Evolutionary conservation across 2,888 invertebrate genomes (phyloP), one percentile per base, ranked within the genome.

Genomic region (Euplexia lucipara): DNA sequence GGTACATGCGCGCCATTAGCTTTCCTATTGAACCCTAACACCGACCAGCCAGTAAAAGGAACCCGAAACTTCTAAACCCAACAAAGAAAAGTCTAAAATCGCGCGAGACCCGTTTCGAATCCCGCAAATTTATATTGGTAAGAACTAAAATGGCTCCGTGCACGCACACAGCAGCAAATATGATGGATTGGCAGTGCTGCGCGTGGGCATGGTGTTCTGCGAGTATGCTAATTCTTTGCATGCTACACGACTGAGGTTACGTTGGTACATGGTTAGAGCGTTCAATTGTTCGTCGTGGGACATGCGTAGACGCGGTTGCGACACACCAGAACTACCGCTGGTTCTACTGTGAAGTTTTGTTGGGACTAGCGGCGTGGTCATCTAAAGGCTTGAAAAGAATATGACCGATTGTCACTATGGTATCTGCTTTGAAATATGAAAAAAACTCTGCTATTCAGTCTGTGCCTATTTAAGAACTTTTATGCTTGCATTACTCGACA

Each of bases 201-300:
- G 93, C 93, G 94, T 93, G 91, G 94, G 94, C 88, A 86, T 81
- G 87, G 88, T 82, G 91, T 90, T 91, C 88, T 87, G 89, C 93
- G 81, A 89, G 94, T 94, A 94, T 94, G 94, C 94, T 93, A 94
- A 94, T 94, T 85, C 88, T 85, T 87, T 79, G 86, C 86, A 86
- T 86, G 86, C 85, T 84, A 84, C 85, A 81, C 80, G 77, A 82
- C 80, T 72, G 78, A 87, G 80, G 88, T 86, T 89, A 88, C 87
- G 86, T 86, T 84, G 85, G 88, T 90, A 89, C 90, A 83, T 84
- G 86, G 82, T 83, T 80, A 84, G 85, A 85, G 86, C 86, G 83
- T 88, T 89, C 89, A 88, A 92, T 92, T 92, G 92, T 92, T 90
- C 85, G 83, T 79, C 85, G 84, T 86, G 86, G 84, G 87, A 91